A percentile compares a stretch with the other conserved stretches of the same genome.
phyloP scores from a whole-genome alignment of 2,888 invertebrate species.

The Ornithoptera priamus region DNA sequence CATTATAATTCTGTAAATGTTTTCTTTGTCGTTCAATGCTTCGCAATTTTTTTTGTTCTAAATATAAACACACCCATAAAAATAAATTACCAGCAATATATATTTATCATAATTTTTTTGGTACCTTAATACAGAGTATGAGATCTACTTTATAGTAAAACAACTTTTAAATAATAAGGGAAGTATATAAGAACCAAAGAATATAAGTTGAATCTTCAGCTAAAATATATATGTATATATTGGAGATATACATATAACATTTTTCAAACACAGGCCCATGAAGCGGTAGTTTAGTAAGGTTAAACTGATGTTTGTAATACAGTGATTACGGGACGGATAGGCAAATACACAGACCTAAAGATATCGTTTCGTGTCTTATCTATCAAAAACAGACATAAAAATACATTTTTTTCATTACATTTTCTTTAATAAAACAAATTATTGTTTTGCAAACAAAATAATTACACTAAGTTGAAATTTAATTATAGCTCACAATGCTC shows the following conservation, averaged over 20 bases:
- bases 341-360: slow-evolving; percentile 12
- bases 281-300: slow-evolving; percentile 1
- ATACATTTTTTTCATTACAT: not conserved
- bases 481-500: too few species aligned
- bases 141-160: not conserved
- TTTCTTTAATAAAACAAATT: not conserved
- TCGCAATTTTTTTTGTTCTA: not conserved
- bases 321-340: slow-evolving; percentile 14
- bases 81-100: not conserved
- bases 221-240: not conserved
- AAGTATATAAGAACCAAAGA: slow-evolving; percentile 14
- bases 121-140: not conserved
- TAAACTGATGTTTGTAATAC: slow-evolving; percentile 15
- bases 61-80: not conserved
- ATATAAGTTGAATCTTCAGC: not conserved
- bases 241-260: slow-evolving; percentile 2
- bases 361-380: slow-evolving; percentile 8
- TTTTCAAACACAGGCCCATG: not conserved
- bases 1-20: not conserved
- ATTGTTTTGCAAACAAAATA: too few species aligned
- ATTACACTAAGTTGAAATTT: too few species aligned
- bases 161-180: slow-evolving; percentile 13
- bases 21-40: not conserved
- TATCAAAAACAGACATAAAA: not conserved
- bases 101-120: not conserved